These are phyloP conservation scores for Protonemura montana DNA, from an alignment of 2,888 invertebrate species.

Conservation along the genomic window DNA sequence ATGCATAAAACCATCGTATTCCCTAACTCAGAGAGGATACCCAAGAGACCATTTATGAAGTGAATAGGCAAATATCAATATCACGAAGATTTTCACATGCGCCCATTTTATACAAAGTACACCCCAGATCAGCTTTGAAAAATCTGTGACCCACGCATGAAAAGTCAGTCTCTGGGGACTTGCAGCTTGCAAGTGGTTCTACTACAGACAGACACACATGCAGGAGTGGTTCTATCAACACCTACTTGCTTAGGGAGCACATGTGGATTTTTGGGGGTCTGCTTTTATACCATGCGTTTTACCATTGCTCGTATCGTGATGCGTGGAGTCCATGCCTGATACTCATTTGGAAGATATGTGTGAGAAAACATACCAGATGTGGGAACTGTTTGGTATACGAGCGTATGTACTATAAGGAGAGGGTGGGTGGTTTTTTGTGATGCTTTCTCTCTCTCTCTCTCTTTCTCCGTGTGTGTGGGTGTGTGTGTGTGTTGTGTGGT, in stretches of 20 bases:
- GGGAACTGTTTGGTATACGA: background rate
- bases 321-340: too few species aligned
- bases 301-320: background rate
- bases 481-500: background rate
- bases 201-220: background rate
- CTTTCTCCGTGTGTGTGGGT: background rate
- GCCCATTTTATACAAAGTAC: background rate
- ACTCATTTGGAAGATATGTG: background rate
- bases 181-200: background rate
- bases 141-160: background rate
- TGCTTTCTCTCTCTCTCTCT: too few species aligned
- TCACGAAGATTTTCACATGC: background rate
- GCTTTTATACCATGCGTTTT: background rate
- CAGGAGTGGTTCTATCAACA: background rate
- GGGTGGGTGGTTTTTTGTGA: too few species aligned
- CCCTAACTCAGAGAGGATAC: background rate
- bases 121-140: background rate
- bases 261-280: background rate
- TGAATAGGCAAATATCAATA: background rate
- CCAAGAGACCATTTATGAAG: background rate
- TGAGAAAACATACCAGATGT: slow-evolving; percentile 26
- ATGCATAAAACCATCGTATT: background rate
- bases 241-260: background rate
- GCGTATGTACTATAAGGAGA: too few species aligned
- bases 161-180: background rate